phyloP scores from a whole-genome alignment of 1,140 invertebrate species.

The Drosophila murphyi region DNA sequence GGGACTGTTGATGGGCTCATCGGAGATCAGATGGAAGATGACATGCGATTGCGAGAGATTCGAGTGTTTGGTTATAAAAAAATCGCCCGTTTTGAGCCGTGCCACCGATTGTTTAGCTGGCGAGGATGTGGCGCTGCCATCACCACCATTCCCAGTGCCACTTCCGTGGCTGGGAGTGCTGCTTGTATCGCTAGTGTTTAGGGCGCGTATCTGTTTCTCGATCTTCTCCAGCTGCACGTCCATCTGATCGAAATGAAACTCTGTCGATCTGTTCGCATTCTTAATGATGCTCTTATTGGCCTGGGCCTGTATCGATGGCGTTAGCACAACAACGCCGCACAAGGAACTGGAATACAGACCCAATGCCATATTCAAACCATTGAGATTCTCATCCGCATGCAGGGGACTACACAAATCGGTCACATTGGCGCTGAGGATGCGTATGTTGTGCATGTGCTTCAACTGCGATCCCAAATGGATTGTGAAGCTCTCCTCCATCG shows the following conservation, averaged over 20 bases:
- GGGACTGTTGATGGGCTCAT: slow-evolving; percentile 88
- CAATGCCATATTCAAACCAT: slow-evolving; percentile 94
- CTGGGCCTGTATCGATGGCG: slow-evolving; percentile 87
- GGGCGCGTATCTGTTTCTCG: slow-evolving; percentile 85
- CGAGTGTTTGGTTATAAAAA: slow-evolving; percentile 97
- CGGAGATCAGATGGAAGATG: slow-evolving; percentile 96
- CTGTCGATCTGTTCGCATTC: slow-evolving; percentile 83
- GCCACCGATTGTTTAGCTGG: slow-evolving; percentile 75
- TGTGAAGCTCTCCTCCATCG: slow-evolving; percentile 97
- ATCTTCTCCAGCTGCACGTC: slow-evolving; percentile 94
- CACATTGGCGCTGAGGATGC: slow-evolving; percentile 94
- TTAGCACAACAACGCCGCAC: slow-evolving; percentile 93
- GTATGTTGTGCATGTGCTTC: slow-evolving; percentile 99
- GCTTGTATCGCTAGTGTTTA: slow-evolving; percentile 68
- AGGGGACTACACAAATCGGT: slow-evolving; percentile 92
- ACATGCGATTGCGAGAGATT: slow-evolving; percentile 97
- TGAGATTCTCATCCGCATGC: slow-evolving; percentile 85
- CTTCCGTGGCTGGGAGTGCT: slow-evolving; percentile 54
- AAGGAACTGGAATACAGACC: slow-evolving; percentile 96
- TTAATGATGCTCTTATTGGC: slow-evolving; percentile 79
- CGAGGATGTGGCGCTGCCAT: slow-evolving; percentile 58
- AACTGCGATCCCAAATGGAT: slow-evolving; percentile 98
- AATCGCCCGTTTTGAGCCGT: slow-evolving; percentile 93
- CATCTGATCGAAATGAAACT: slow-evolving; percentile 84
- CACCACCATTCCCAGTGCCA: slow-evolving; percentile 28